These are phyloP conservation scores for Atopsyche davidsoni DNA, from an alignment of 1,140 invertebrate species.

Conservation along the genomic window DNA sequence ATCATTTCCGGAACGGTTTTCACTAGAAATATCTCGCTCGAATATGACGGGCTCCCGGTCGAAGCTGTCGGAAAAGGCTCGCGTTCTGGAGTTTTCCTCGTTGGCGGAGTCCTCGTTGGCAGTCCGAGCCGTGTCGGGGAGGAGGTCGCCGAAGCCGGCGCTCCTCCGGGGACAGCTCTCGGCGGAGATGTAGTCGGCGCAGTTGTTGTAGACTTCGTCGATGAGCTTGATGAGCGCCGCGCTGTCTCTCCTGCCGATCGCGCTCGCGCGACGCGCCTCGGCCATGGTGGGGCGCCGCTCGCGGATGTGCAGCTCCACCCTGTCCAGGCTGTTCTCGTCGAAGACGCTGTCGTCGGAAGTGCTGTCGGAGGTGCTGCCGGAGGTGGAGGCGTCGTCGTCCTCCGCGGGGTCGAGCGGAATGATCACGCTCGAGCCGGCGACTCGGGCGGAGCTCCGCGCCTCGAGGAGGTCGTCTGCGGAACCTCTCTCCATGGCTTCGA, in stretches of 20 bases:
- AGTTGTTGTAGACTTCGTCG: constrained; percentile 9
- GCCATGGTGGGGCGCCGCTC: background rate
- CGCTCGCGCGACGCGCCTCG: no score
- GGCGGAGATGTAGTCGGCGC: constrained; percentile 15
- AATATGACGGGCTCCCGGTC: background rate
- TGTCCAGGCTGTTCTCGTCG: background rate
- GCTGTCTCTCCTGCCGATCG: no score
- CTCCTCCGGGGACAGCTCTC: background rate
- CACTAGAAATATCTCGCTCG: background rate
- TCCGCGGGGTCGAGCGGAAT: no score
- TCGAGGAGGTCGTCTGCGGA: constrained; percentile 6
- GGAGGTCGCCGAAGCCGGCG: no score
- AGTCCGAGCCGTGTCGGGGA: background rate
- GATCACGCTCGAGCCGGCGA: no score
- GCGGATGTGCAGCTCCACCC: background rate
- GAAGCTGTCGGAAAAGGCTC: background rate
- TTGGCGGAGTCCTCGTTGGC: no score
- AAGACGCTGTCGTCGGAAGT: background rate
- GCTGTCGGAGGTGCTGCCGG: no score
- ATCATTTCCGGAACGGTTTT: constrained; percentile 7
- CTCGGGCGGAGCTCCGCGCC: background rate
- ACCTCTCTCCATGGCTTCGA: constrained; percentile 23
- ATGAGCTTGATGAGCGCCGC: constrained; percentile 2
- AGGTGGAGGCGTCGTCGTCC: no score
- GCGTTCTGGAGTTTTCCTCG: background rate